Evolutionary conservation across 2,113 vertebrate genomes (phyloP), one percentile per base, ranked within the genome.

Genomic region (Gambusia holbrooki): DNA sequence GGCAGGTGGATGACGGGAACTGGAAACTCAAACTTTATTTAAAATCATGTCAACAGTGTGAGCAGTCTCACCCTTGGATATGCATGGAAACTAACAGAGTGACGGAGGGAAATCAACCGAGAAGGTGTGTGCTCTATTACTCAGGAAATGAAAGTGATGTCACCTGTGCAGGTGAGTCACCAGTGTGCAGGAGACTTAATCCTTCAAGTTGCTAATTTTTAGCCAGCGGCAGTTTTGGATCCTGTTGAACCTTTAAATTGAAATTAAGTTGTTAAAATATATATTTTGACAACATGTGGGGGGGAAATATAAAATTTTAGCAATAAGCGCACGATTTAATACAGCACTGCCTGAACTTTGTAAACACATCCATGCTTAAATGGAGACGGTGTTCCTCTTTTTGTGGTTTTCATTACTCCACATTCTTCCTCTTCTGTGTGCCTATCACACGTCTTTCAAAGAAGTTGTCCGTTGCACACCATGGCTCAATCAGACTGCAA

Each of bases 371-470:
- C 51, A 58, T 58, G 22, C 22, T n/a, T 58, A 58, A 58, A 58
- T 58, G 25, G 22, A 25, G 1, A n/a, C 17, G 3, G 4, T 2
- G 66, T 87, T 87, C 77, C 71, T 81, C 79, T 84, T 86, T 83
- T 12, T 27, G 51, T 11, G 66, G 63, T 48, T 84, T 66, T 71
- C 63, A 29, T 63, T 54, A 1, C 65, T 66, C 33, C 4, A 71
- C 72, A 61, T 22, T 17, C 74, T 82, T 81, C 69, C 76, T 74
- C 76, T 69, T 30, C 30, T 12, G 27, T 51, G 81, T 70, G 64
- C 69, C 78, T 63, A 51, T 42, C 25, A 51, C 60, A 29, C 10
- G 35, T 35, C 37, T 27, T 73, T 86, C 66, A 69, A 29, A 66
- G 1, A n/a, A 63, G 33, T 35, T 30, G 48, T 81, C 85, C 35